Conservation (phyloP, 2,113 vertebrate species). For the Bungarus multicinctus region DNA sequence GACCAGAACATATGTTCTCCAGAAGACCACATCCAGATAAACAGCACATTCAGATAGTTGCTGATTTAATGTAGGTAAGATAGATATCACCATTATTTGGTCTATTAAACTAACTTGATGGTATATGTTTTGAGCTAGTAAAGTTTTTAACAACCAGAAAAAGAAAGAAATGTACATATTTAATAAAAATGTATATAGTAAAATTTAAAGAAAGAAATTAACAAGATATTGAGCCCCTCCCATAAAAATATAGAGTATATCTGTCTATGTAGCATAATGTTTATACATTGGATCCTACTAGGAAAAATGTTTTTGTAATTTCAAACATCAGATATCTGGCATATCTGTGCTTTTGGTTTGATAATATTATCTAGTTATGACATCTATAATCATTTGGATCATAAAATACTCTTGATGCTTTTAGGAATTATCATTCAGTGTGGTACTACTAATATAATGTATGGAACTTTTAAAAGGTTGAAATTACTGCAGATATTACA, state of each 20-base stretch:
- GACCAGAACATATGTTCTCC: too few relatives aligned
- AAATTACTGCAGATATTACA: neutral
- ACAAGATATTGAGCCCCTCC: neutral
- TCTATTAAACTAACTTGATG: neutral
- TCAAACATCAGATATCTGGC: neutral
- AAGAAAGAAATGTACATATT: neutral
- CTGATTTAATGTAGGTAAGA: neutral
- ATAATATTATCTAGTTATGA: neutral
- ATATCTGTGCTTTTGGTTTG: conserved; percentile 6
- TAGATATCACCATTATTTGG: neutral
- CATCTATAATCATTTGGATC: neutral
- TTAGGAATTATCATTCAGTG: neutral
- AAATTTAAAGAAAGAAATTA: neutral
- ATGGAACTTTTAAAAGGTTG: neutral
- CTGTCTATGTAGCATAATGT: neutral
- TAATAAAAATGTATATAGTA: neutral
- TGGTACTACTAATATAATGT: neutral
- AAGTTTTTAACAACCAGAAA: neutral
- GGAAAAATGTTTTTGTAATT: neutral
- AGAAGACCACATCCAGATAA: too few relatives aligned
- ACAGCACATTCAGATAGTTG: neutral
- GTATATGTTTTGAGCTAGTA: neutral
- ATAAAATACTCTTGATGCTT: neutral
- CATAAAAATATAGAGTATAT: neutral
- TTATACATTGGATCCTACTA: neutral